These are phyloP conservation scores for Caenorhabditis sinica DNA, from an alignment of 2,888 invertebrate genomes.

Conservation along the genomic window DNA sequence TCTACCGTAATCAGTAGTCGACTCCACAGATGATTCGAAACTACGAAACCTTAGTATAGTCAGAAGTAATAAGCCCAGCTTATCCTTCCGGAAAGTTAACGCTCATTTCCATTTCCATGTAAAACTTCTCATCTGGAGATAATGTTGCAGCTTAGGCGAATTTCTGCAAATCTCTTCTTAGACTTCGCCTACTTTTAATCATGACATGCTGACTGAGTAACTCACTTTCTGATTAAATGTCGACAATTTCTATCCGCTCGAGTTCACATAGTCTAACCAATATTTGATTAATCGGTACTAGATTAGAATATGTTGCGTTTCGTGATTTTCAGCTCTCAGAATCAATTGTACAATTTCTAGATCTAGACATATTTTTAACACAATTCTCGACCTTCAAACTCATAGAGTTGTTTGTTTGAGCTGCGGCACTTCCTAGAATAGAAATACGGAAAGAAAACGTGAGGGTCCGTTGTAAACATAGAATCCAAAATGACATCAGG, in stretches of 20 bases:
- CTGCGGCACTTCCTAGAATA: neutral
- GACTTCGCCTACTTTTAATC: conserved; percentile 19
- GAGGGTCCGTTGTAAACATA: neutral
- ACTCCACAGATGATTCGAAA: neutral
- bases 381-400: neutral
- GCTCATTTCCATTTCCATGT: neutral
- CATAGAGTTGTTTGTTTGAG: neutral
- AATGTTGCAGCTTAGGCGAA: neutral
- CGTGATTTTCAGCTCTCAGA: neutral
- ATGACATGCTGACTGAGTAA: neutral
- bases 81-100: neutral
- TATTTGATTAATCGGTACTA: neutral
- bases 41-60: neutral
- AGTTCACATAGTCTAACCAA: neutral
- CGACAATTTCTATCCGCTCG: neutral
- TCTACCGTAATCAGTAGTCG: neutral
- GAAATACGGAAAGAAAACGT: neutral
- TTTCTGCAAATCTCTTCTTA: conserved; percentile 14
- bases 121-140: conserved; percentile 17
- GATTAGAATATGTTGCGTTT: neutral
- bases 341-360: neutral
- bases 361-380: neutral
- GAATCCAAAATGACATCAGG: neutral
- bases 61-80: conserved; percentile 1
- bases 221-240: neutral